These are phyloP conservation scores for Daboia siamensis DNA, from an alignment of 2,113 vertebrate genomes.

Conservation along the genomic window DNA sequence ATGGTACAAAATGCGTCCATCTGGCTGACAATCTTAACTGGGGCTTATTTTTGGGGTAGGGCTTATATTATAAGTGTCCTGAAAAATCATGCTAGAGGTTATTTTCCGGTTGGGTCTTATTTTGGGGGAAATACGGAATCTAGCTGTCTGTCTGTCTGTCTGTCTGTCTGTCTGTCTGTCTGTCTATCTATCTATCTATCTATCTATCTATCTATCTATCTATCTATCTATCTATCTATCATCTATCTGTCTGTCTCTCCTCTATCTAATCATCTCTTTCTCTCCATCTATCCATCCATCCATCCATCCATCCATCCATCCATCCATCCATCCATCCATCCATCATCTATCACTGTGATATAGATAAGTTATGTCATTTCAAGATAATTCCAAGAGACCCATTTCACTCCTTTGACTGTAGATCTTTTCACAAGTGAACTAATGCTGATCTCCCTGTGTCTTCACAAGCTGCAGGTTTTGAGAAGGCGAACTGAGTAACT, in stretches of 20 bases:
- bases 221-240: too few species aligned
- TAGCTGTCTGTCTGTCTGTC: too few species aligned
- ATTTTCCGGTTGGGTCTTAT: too few species aligned
- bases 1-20: too few species aligned
- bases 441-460: not conserved
- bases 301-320: not conserved
- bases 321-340: not conserved
- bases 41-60: too few species aligned
- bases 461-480: not conserved
- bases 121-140: too few species aligned
- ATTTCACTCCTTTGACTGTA: not conserved
- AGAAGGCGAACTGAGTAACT: not conserved
- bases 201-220: too few species aligned
- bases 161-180: too few species aligned
- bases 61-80: too few species aligned
- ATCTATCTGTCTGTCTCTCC: not conserved
- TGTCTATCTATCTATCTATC: too few species aligned
- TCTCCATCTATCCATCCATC: not conserved
- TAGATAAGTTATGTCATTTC: not conserved
- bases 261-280: not conserved
- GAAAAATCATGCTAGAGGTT: too few species aligned
- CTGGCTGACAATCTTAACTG: too few species aligned
- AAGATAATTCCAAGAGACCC: not conserved
- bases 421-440: not conserved
- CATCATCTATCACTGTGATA: not conserved